Conservation (phyloP, 1,140 invertebrate genomes). For the Nephotettix cincticeps region DNA sequence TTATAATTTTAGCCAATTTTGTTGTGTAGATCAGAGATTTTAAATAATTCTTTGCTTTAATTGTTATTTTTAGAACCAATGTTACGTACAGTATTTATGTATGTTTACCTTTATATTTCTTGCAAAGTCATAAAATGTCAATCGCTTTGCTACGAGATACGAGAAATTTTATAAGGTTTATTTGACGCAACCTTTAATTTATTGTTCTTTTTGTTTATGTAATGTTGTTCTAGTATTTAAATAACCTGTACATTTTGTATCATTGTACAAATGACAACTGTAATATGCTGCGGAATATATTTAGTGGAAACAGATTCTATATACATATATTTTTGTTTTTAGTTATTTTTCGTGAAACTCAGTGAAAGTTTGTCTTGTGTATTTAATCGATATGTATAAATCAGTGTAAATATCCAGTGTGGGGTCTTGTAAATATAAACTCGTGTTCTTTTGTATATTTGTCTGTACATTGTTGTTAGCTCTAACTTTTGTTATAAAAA, state of each 20-base stretch:
- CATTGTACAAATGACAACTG: conserved; percentile 6
- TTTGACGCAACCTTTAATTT: too few relatives aligned
- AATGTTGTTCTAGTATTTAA: too few relatives aligned
- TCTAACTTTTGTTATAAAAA: conserved; percentile 12
- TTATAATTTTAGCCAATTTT: too few relatives aligned
- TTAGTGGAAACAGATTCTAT: conserved; percentile 4
- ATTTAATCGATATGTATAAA: conserved; percentile 14
- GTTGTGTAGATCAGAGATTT: too few relatives aligned
- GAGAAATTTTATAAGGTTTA: too few relatives aligned
- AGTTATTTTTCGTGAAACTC: conserved; percentile 4
- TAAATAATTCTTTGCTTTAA: too few relatives aligned
- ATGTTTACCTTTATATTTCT: too few relatives aligned
- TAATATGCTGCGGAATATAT: conserved; percentile 5
- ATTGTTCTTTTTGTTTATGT: too few relatives aligned
- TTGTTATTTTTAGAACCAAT: too few relatives aligned
- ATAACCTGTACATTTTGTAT: conserved; percentile 15
- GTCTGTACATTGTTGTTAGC: conserved; percentile 17
- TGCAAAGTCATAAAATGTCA: too few relatives aligned
- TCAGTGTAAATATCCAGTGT: not conserved
- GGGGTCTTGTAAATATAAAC: conserved; percentile 11
- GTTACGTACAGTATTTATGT: too few relatives aligned
- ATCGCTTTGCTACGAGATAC: too few relatives aligned
- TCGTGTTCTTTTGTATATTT: conserved; percentile 20
- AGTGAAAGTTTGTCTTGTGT: conserved; percentile 12
- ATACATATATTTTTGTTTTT: conserved; percentile 19